phyloP scores from a whole-genome alignment of 2,888 invertebrate genomes.

The Caradrina clavipalpis region DNA sequence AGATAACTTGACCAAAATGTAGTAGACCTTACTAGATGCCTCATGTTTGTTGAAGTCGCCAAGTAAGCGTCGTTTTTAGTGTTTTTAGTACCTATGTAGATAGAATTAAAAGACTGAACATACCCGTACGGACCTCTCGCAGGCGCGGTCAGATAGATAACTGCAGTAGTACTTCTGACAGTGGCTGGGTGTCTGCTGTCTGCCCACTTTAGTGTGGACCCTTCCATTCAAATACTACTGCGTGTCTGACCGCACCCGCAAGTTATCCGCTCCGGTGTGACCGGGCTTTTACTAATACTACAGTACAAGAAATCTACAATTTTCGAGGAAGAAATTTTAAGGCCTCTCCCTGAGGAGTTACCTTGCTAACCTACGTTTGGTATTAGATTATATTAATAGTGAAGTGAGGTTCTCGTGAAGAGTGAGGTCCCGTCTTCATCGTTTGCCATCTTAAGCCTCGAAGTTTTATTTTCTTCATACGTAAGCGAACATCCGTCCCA shows the following conservation, averaged over 20 bases:
- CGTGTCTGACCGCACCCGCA: too few relatives aligned
- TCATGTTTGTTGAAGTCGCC: slow-evolving; percentile 18
- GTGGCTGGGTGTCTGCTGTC: too few relatives aligned
- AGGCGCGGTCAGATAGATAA: too few relatives aligned
- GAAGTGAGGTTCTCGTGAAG: background rate
- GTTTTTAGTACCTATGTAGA: too few relatives aligned
- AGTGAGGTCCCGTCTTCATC: background rate
- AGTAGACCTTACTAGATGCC: slow-evolving; percentile 31
- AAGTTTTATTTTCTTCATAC: background rate
- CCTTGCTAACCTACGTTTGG: too few relatives aligned
- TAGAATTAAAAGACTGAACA: slow-evolving; percentile 13
- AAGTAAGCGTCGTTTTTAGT: slow-evolving; percentile 9
- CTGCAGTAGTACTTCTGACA: too few relatives aligned
- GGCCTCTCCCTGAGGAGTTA: background rate
- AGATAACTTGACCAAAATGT: slow-evolving; percentile 49
- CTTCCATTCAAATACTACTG: too few relatives aligned
- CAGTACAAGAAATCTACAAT: slow-evolving; percentile 21
- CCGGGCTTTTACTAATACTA: slow-evolving; percentile 1
- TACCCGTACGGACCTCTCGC: background rate
- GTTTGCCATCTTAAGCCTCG: background rate
- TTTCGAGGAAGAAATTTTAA: background rate
- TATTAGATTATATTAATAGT: too few relatives aligned
- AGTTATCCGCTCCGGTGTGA: background rate
- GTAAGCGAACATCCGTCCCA: background rate
- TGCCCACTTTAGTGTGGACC: too few relatives aligned